Base-by-base conservation (phyloP, 2,113 vertebrate species). In the Nicator chloris region DNA sequence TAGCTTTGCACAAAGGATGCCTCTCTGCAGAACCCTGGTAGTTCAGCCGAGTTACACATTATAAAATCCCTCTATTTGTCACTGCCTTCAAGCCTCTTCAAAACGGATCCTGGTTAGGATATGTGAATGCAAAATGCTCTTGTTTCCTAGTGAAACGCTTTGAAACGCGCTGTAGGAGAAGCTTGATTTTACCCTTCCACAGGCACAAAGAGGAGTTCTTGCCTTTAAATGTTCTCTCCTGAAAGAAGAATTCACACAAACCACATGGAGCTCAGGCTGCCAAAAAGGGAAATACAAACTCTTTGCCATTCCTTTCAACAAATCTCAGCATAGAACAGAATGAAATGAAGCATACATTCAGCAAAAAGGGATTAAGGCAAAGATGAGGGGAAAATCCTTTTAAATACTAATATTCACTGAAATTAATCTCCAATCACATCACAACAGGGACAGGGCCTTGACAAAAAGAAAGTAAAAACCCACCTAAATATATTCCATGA, bases 1-100 rank as follows among this genome's bases (percentile, higher is more conserved):
- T 88, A 96, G 95, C 86, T 96, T 63, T 73, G 77, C 94, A 93
- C 90, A 95, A 95, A 96, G 70, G 92, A 90, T 82, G 88, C 60
- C 73, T 76, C 89, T 94, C 94, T 69, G 77, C 79, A 94, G 88
- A 96, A 79, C 3, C 19, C 65, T 21, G 71, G 82, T 92, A 64
- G 93, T 78, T 95, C 94, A 93, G 86, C 82, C 0, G 66, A 97
- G 77, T 93, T 89, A 78, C 63, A 72, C 73, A 85, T 88, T 83
- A 95, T 69, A 90, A 94, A 97, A 87, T 80, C 86, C 90, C 91
- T 90, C 90, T 88, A 94, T 96, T 95, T 96, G 94, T 95, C 95
- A 84, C 88, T 93, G 82, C 86, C 93, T 96, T 95, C 90, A 82
- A 95, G 82, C 80, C 90, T 90, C 93, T 94, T 95, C 85, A 93